Conservation (phyloP, 2,888 invertebrate species). For the Stenurella melanura region DNA sequence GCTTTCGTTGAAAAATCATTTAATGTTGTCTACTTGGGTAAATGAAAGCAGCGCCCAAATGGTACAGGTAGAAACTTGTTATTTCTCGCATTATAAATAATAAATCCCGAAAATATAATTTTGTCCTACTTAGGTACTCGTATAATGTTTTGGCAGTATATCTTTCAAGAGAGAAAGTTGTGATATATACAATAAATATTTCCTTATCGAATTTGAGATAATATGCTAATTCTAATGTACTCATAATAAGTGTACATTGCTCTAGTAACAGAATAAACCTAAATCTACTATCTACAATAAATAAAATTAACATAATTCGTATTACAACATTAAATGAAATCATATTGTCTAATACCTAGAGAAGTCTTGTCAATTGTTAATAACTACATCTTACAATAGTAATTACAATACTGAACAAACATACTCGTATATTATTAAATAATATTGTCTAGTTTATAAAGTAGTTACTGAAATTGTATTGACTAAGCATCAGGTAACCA, state of each 20-base stretch:
- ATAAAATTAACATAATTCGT: neutral
- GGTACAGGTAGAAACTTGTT: too few species aligned
- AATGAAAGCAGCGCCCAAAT: too few species aligned
- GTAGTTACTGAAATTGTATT: neutral
- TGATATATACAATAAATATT: too few species aligned
- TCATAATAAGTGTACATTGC: neutral
- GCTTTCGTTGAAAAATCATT: too few species aligned
- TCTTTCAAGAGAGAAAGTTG: too few species aligned
- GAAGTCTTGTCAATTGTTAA: neutral
- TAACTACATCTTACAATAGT: neutral
- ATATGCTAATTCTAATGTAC: neutral
- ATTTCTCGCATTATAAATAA: too few species aligned
- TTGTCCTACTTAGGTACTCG: too few species aligned
- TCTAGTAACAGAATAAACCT: neutral
- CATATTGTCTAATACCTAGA: neutral
- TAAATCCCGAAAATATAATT: too few species aligned
- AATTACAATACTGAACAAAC: neutral
- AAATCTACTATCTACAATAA: neutral
- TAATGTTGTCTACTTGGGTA: too few species aligned
- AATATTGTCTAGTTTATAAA: neutral
- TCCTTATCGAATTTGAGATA: too few species aligned
- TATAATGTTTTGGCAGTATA: too few species aligned
- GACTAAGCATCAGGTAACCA: slow-evolving; percentile 76
- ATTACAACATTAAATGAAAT: too few species aligned
- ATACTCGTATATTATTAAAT: neutral